Conservation (phyloP, 1,140 invertebrate genomes). For the Adelges cooleyi region DNA sequence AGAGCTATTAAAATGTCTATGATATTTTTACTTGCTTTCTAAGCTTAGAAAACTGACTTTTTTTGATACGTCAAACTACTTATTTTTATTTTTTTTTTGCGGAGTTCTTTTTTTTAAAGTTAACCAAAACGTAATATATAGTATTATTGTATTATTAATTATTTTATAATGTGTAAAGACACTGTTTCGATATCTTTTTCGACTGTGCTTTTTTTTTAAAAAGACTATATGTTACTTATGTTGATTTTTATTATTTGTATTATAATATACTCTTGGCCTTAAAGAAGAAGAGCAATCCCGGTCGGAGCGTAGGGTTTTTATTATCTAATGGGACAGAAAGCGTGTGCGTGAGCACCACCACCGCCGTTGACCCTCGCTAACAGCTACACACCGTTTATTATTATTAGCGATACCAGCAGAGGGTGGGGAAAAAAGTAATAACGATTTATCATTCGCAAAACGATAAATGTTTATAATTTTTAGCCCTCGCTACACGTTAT, state of each 20-base stretch:
- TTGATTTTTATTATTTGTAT: too few relatives aligned
- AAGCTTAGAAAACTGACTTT: too few relatives aligned
- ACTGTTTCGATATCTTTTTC: too few relatives aligned
- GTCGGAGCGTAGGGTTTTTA: not conserved
- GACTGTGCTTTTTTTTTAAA: too few relatives aligned
- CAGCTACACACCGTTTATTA: slow-evolving; percentile 25
- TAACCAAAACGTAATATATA: too few relatives aligned
- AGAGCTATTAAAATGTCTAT: too few relatives aligned
- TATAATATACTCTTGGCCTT: not conserved
- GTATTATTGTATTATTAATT: too few relatives aligned
- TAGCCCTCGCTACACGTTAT: not conserved
- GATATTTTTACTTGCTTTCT: too few relatives aligned
- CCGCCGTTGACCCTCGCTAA: slow-evolving; percentile 20
- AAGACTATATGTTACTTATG: too few relatives aligned
- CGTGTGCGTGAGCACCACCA: slow-evolving; percentile 8
- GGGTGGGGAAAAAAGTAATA: slow-evolving; percentile 6
- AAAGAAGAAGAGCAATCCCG: slow-evolving; percentile 1
- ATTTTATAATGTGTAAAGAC: too few relatives aligned
- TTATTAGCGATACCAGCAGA: slow-evolving; percentile 10
- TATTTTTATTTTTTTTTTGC: not conserved
- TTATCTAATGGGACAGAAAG: slow-evolving; percentile 28
- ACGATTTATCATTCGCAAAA: slow-evolving; percentile 23
- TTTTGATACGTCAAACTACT: not conserved
- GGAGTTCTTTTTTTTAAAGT: too few relatives aligned
- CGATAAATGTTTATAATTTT: slow-evolving; percentile 2